Evolutionary conservation across 2,113 vertebrate species (phyloP), one percentile per base, ranked within the genome.

Genomic region (Steatornis caripensis): DNA sequence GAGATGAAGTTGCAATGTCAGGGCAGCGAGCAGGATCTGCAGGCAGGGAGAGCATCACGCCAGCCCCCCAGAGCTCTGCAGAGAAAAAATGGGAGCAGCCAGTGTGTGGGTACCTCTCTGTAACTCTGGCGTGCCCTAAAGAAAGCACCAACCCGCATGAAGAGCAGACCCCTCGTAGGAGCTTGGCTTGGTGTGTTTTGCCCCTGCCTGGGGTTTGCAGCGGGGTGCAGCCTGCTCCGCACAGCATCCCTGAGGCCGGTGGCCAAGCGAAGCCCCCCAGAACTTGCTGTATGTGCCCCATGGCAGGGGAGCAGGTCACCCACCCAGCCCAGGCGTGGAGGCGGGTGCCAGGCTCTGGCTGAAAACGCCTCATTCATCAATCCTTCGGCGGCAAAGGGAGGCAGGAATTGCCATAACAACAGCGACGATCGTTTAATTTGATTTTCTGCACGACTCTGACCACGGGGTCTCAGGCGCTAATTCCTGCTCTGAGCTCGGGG

Each of bases 331-430:
- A 16, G 77, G 88, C 0, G 4, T 74, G 77, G 69, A 78, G 72
- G 29, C 58, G 48, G 77, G 86, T 0, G 15, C 62, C 43, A 15
- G 60, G 89, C 84, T 94, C n/a, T 75, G 65, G 24, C 87, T 87
- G 96, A 34, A 54, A 57, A 36, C 8, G 13, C 84, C 93, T 96
- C 17, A 12, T 78, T 93, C 78, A 68, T 93, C 96, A 87, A 11
- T 82, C 87, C 60, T 57, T 75, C 69, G 6, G 92, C 92, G 60
- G 84, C 54, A 86, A 3, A 68, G 70, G 87, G 91, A 89, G 84
- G 81, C 91, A 92, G 89, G 91, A 96, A 96, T 96, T 95, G 94
- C 96, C 93, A 95, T 96, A 96, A 95, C 95, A 95, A 90, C 96
- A 91, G 91, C 76, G 1, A 45, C 16, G 8, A 95, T 92, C 72